A percentile compares a stretch with the other conserved stretches of the same genome.
Evolutionary conservation across 2,797 vertebrate species (phyloP).

Genomic region (Rhadinocentrus ornatus): DNA sequence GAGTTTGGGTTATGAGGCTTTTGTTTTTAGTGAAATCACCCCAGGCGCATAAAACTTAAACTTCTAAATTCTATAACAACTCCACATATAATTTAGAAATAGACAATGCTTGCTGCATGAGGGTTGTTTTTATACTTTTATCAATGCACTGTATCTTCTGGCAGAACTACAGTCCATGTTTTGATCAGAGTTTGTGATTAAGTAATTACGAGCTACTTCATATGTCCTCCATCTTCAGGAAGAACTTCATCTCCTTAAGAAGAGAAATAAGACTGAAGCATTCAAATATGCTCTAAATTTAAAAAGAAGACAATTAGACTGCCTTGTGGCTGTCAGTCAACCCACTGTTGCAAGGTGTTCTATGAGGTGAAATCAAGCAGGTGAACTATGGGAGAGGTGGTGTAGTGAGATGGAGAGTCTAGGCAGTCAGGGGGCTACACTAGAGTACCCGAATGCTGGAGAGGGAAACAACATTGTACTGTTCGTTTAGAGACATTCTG

Average conservation of each 20-base stretch:
- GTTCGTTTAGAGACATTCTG: constrained; percentile 84
- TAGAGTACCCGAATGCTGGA: constrained; percentile 71
- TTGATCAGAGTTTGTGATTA: constrained; percentile 42
- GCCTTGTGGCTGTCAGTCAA: constrained; percentile 78
- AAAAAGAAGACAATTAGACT: constrained; percentile 73
- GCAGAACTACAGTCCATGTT: constrained; percentile 22
- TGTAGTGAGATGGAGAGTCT: constrained; percentile 75
- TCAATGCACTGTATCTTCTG: constrained; percentile 17
- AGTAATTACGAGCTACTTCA: constrained; percentile 38
- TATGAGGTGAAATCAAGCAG: constrained; percentile 79
- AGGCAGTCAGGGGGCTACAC: constrained; percentile 71
- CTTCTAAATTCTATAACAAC: constrained; percentile 52
- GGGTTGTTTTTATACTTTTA: constrained; percentile 16
- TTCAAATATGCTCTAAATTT: constrained; percentile 66
- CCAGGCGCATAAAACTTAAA: constrained; percentile 57
- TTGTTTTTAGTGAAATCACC: constrained; percentile 70
- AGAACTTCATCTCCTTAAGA: constrained; percentile 53
- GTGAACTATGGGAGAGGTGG: constrained; percentile 68
- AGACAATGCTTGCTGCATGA: constrained; percentile 24
- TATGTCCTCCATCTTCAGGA: constrained; percentile 26
- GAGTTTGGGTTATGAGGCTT: constrained; percentile 56
- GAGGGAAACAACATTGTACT: constrained; percentile 80
- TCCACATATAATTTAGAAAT: constrained; percentile 52
- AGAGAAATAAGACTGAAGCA: constrained; percentile 46
- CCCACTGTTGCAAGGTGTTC: constrained; percentile 74